Percentiles rank a stretch among this genome's conserved stretches.
These are phyloP conservation scores for Notamacropus eugenii DNA, from an alignment of 2,797 vertebrate genomes.

Conservation along the genomic window DNA sequence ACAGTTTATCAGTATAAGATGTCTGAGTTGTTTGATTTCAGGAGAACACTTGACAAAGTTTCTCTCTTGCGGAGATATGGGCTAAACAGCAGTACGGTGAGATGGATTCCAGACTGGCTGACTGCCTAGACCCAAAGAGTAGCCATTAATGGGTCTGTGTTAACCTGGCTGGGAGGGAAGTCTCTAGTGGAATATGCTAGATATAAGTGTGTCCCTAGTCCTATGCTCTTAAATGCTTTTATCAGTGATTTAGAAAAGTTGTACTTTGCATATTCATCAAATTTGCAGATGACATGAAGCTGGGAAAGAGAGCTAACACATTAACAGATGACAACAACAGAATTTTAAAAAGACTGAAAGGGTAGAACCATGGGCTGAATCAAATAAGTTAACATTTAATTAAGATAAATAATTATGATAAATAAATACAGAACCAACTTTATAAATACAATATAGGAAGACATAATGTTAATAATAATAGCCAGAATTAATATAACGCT, in stretches of 20 bases:
- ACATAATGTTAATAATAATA: not conserved
- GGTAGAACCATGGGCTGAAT: not conserved
- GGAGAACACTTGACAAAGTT: not conserved
- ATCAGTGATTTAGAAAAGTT: not conserved
- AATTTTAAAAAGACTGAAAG: not conserved
- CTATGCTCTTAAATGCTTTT: not conserved
- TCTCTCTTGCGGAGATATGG: not conserved
- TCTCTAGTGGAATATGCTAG: not conserved
- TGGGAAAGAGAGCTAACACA: not conserved
- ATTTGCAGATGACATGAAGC: not conserved
- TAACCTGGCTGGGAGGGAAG: not conserved
- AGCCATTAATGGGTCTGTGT: not conserved
- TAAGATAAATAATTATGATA: not conserved
- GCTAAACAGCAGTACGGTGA: not conserved
- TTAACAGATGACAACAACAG: not conserved
- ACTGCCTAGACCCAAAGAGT: conserved; percentile 80
- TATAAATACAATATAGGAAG: not conserved
- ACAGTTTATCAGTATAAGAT: not conserved
- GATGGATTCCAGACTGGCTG: not conserved
- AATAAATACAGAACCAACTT: not conserved
- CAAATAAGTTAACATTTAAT: not conserved
- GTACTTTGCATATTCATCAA: not conserved
- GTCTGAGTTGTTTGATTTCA: not conserved
- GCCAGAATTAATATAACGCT: not conserved
- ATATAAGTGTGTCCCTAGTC: not conserved